Conservation (phyloP, 1,140 invertebrate species). For the Euglossa dilemma region DNA sequence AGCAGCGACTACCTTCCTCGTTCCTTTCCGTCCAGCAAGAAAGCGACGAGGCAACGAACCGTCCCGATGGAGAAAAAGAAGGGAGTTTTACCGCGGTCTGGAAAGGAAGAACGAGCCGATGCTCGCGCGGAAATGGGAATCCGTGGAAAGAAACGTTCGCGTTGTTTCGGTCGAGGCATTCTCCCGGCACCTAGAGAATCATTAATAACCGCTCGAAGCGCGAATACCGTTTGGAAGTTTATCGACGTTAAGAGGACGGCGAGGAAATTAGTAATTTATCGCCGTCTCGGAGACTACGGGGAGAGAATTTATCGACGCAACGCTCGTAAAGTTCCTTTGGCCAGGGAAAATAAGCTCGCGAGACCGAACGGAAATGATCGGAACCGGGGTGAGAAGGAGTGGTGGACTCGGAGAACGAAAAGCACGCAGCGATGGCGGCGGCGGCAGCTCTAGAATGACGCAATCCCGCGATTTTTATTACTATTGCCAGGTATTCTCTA, state of each 20-base stretch:
- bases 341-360: constrained; percentile 31
- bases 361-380: not conserved
- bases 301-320: constrained; percentile 41
- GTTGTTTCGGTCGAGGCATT: not conserved
- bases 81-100: not conserved
- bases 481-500: constrained; percentile 12
- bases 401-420: not conserved
- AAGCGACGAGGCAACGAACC: no score
- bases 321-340: constrained; percentile 29
- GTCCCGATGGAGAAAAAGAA: not conserved
- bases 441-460: constrained; percentile 5
- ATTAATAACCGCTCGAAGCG: constrained; percentile 38
- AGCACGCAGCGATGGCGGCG: not conserved
- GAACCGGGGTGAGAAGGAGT: no score
- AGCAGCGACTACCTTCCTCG: not conserved
- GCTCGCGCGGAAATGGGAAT: not conserved
- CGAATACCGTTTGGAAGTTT: constrained; percentile 41
- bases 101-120: not conserved
- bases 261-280: constrained; percentile 54
- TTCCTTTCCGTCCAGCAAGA: not conserved
- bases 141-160: not conserved
- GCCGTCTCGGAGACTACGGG: constrained; percentile 26
- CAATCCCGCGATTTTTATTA: constrained; percentile 35
- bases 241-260: constrained; percentile 46
- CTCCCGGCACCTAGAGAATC: not conserved